These are phyloP conservation scores for Lutjanus campechanus DNA, from an alignment of 2,797 vertebrate genomes.

Conservation along the genomic window DNA sequence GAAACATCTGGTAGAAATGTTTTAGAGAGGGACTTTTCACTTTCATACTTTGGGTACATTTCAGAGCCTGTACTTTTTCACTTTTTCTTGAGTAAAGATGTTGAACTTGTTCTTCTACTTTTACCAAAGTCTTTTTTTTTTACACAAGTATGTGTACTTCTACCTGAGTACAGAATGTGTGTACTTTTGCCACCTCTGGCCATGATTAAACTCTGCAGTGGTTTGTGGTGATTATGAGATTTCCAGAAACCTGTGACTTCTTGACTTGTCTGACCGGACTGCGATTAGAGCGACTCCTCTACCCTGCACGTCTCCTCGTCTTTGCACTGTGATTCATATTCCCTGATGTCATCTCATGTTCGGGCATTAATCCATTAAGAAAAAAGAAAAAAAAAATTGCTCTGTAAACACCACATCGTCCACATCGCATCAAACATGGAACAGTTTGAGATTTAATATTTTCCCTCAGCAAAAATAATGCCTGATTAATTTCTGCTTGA, in stretches of 20 bases:
- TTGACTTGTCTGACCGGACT: neutral
- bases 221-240: conserved; percentile 1
- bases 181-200: too few species aligned
- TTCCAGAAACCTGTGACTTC: conserved; percentile 24
- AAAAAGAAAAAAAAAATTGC: conserved; percentile 33
- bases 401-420: conserved; percentile 50
- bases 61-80: too few species aligned
- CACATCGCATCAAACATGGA: conserved; percentile 39
- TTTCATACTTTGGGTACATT: too few species aligned
- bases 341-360: conserved; percentile 35
- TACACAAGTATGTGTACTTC: too few species aligned
- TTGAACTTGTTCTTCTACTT: too few species aligned
- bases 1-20: too few species aligned
- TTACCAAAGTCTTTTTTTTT: too few species aligned
- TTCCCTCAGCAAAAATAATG: conserved; percentile 66
- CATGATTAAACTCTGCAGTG: too few species aligned
- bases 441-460: conserved; percentile 49
- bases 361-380: conserved; percentile 27
- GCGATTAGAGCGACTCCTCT: conserved; percentile 24
- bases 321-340: conserved; percentile 41
- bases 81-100: too few species aligned
- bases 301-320: conserved; percentile 1
- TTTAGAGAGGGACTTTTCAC: too few species aligned
- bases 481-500: conserved; percentile 83
- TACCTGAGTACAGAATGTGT: too few species aligned